Evolutionary conservation across 2,888 invertebrate species (phyloP).

Genomic region (Caenorhabditis sp.): DNA sequence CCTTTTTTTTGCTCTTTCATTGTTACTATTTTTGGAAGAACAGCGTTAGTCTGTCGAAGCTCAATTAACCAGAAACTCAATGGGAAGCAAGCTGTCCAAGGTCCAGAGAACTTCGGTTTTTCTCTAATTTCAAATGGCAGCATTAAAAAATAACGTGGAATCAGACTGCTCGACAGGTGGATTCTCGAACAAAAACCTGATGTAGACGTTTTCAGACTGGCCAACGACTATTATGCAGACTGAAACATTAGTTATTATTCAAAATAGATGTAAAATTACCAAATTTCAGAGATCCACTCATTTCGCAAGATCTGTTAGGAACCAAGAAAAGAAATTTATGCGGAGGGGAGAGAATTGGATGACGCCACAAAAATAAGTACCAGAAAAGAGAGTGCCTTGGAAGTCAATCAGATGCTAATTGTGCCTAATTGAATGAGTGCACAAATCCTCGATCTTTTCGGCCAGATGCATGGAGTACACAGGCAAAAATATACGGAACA

Average conservation of each 20-base stretch:
- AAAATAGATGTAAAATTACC: too few relatives aligned
- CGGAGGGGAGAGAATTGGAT: not conserved
- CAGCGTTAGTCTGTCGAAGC: not conserved
- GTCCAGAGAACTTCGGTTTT: not conserved
- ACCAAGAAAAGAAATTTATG: not conserved
- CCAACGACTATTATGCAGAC: too few relatives aligned
- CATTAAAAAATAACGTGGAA: too few relatives aligned
- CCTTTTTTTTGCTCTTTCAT: too few relatives aligned
- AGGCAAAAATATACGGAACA: slow-evolving; percentile 3
- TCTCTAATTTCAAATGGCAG: too few relatives aligned
- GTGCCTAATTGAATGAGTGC: slow-evolving; percentile 50
- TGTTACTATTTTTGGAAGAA: not conserved
- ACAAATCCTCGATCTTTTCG: slow-evolving; percentile 20
- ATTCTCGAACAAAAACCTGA: too few relatives aligned
- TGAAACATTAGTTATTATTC: too few relatives aligned
- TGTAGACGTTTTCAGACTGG: too few relatives aligned
- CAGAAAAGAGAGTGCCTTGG: too few relatives aligned
- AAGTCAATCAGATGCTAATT: slow-evolving; percentile 48
- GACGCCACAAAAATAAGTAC: slow-evolving; percentile 2
- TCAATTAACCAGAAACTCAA: slow-evolving; percentile 4
- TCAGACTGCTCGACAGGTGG: too few relatives aligned
- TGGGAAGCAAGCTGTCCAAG: not conserved
- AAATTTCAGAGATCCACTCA: too few relatives aligned
- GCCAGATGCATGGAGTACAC: not conserved
- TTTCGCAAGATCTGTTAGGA: too few relatives aligned